phyloP scores from a whole-genome alignment of 2,113 vertebrate genomes.

The Chamaetylas fuelleborni region DNA sequence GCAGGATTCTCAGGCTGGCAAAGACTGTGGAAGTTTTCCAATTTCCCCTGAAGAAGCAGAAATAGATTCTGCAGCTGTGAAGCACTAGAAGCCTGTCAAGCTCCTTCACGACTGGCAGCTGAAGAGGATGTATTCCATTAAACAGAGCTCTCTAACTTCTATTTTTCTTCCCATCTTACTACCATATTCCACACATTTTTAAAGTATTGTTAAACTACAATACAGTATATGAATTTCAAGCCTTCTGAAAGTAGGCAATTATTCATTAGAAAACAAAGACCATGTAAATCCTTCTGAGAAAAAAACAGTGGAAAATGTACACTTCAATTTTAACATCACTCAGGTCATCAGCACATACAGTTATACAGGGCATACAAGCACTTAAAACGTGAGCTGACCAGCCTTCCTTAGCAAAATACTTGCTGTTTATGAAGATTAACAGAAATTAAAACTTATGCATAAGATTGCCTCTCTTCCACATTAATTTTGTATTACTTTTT shows the following conservation, averaged over 20 bases:
- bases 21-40: slow-evolving; percentile 35
- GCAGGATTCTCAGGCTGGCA: not conserved
- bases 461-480: not conserved
- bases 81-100: slow-evolving; percentile 30
- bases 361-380: not conserved
- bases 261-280: not conserved
- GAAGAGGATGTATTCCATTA: slow-evolving; percentile 29
- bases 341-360: not conserved
- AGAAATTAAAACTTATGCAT: not conserved
- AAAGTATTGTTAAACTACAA: not conserved
- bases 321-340: not conserved
- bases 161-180: not conserved
- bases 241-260: not conserved
- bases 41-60: slow-evolving; percentile 35
- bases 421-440: not conserved
- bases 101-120: slow-evolving; percentile 39
- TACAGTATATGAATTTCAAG: not conserved
- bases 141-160: not conserved
- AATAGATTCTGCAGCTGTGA: slow-evolving; percentile 39
- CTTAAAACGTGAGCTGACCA: not conserved
- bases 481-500: slow-evolving; percentile 16
- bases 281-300: not conserved
- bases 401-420: not conserved
- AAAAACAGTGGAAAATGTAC: not conserved
- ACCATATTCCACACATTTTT: not conserved